Conservation (phyloP, 2,888 invertebrate species). For the Cantharis rustica region DNA sequence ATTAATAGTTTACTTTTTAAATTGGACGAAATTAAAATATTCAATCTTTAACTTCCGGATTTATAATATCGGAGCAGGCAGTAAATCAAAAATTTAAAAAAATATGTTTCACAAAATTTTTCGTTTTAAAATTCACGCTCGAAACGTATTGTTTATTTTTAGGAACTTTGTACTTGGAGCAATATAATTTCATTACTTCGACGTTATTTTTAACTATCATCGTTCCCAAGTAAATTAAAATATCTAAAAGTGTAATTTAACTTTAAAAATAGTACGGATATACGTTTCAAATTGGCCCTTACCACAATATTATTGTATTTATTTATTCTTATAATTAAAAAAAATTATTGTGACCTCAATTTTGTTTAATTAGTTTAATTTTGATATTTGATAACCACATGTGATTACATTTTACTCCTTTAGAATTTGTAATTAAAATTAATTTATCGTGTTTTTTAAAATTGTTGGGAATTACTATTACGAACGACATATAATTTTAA, state of each 20-base stretch:
- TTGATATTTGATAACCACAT: not conserved
- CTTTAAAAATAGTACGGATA: not conserved
- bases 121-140: not conserved
- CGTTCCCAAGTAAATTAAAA: not conserved
- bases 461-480: not conserved
- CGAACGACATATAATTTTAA: slow-evolving; percentile 12
- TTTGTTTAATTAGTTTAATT: not conserved
- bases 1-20: not conserved
- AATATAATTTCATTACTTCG: not conserved
- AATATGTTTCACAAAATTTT: not conserved
- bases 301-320: not conserved
- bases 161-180: not conserved
- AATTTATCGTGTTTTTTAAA: slow-evolving; percentile 2
- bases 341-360: not conserved
- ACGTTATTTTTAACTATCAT: not conserved
- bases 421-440: not conserved
- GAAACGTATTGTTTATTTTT: not conserved
- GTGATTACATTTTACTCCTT: not conserved
- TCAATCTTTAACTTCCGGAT: not conserved
- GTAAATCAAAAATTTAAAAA: not conserved
- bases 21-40: not conserved
- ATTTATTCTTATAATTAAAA: not conserved
- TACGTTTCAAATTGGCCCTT: not conserved
- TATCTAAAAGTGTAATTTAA: not conserved
- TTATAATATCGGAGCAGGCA: not conserved